phyloP scores from a whole-genome alignment of 2,888 invertebrate species.

The Rutpela maculata region DNA sequence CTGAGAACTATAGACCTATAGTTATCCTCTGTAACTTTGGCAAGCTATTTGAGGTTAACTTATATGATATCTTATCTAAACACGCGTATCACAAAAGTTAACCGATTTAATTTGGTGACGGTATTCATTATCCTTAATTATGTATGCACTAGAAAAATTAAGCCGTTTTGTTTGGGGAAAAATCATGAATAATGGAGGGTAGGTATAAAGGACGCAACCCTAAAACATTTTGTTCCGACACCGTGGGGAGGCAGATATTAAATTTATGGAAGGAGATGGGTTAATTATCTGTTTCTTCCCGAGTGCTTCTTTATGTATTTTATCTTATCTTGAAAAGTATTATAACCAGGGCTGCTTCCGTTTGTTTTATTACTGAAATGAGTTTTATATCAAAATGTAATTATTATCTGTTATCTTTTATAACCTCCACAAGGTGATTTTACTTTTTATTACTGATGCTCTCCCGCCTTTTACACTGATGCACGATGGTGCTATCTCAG shows the following conservation, averaged over 20 bases:
- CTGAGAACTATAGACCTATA: too few relatives aligned
- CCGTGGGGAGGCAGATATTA: conserved; percentile 41
- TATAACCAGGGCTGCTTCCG: conserved; percentile 53
- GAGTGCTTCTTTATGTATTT: conserved; percentile 53
- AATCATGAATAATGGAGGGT: neutral
- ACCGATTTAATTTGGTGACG: neutral
- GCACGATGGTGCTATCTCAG: conserved; percentile 45
- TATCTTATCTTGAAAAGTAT: conserved; percentile 59
- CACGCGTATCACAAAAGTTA: too few relatives aligned
- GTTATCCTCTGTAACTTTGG: too few relatives aligned
- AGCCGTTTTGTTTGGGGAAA: conserved; percentile 5
- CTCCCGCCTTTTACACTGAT: conserved; percentile 43
- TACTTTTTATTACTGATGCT: conserved; percentile 46
- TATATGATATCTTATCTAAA: too few relatives aligned
- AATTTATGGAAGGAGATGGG: conserved; percentile 50
- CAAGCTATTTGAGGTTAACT: too few relatives aligned
- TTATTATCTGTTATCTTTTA: conserved; percentile 60
- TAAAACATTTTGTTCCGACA: conserved; percentile 2
- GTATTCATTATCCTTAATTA: neutral
- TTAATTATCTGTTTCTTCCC: conserved; percentile 54
- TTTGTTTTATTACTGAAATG: conserved; percentile 61
- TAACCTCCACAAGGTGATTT: conserved; percentile 48
- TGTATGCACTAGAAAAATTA: conserved; percentile 7
- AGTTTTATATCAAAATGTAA: conserved; percentile 62
- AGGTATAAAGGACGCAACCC: conserved; percentile 15